Conservation (phyloP, 2,797 vertebrate species). For the Pangasius krempfi region DNA sequence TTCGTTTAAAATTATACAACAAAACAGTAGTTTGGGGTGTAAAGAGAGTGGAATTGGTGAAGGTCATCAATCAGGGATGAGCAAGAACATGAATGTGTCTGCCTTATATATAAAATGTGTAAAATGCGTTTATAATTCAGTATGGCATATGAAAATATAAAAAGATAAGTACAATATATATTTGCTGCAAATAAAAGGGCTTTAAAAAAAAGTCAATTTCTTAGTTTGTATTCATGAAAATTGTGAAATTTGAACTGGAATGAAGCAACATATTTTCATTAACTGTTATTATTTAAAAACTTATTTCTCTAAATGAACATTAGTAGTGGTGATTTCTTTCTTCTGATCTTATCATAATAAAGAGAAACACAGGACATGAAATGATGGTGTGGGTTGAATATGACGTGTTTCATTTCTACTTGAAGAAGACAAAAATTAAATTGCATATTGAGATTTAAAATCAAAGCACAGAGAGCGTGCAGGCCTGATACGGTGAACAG, state of each 20-base stretch:
- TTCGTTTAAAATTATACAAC: neutral
- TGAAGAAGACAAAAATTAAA: conserved; percentile 45
- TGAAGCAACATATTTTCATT: neutral
- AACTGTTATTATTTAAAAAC: neutral
- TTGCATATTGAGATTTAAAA: conserved; percentile 55
- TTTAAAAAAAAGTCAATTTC: neutral
- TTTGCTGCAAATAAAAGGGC: neutral
- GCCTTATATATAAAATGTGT: neutral
- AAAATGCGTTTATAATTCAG: neutral
- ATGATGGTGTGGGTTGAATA: neutral
- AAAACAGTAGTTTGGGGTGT: neutral
- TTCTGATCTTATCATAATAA: neutral
- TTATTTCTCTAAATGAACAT: neutral
- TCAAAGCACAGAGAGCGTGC: conserved; percentile 42
- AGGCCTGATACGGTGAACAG: conserved; percentile 35
- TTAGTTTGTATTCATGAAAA: neutral
- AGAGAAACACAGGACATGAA: neutral
- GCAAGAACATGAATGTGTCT: neutral
- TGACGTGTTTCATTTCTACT: neutral
- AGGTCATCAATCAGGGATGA: neutral
- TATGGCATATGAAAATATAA: neutral
- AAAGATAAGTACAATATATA: neutral
- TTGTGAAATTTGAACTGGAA: neutral
- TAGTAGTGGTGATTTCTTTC: neutral
- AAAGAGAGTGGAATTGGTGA: neutral